A percentile compares a stretch with the other conserved stretches of the same genome.
phyloP scores from a whole-genome alignment of 2,797 vertebrate species.

The Anguilla anguilla region DNA sequence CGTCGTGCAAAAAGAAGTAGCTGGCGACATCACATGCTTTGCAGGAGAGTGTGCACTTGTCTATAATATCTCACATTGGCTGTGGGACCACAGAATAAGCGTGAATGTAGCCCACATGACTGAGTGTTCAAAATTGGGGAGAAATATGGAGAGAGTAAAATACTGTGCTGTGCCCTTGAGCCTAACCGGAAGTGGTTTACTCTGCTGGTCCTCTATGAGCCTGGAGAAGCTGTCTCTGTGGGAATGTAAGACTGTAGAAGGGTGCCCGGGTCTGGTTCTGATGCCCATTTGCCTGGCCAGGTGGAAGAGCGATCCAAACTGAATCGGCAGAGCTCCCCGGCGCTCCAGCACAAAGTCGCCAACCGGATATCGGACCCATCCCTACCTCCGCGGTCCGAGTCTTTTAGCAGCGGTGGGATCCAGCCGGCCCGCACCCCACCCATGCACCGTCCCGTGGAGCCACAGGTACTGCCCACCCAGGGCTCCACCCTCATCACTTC shows the following conservation, averaged over 20 bases:
- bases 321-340: constrained; percentile 93
- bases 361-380: constrained; percentile 93
- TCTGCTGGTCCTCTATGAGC: not conserved
- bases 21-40: not conserved
- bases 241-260: constrained; percentile 27
- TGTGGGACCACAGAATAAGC: not conserved
- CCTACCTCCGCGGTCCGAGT: constrained; percentile 90
- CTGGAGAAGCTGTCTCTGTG: constrained; percentile 40
- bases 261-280: constrained; percentile 25
- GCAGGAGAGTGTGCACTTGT: not conserved
- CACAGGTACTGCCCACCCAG: constrained; percentile 80
- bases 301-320: constrained; percentile 95
- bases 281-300: constrained; percentile 60
- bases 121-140: not conserved
- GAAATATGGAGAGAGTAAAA: not conserved
- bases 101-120: not conserved
- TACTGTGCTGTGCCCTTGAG: not conserved
- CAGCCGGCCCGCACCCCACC: constrained; percentile 88
- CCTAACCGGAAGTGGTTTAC: not conserved
- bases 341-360: constrained; percentile 90
- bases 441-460: constrained; percentile 84
- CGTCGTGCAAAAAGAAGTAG: not conserved
- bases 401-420: constrained; percentile 89
- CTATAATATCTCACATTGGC: not conserved
- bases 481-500: not conserved